Conservation (phyloP, 2,113 vertebrate species). For the Anolis carolinensis region DNA sequence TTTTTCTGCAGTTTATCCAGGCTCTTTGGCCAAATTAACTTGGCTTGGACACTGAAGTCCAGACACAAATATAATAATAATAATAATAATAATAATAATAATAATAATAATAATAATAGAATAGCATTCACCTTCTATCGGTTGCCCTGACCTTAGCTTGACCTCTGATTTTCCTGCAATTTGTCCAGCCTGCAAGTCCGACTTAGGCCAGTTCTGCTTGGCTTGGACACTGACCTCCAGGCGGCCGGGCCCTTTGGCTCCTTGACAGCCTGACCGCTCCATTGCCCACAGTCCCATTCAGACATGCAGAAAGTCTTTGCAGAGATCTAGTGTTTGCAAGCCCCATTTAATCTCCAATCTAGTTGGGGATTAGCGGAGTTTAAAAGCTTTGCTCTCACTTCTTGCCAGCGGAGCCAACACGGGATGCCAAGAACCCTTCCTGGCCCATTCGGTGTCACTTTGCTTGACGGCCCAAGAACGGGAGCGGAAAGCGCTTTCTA, state of each 20-base stretch:
- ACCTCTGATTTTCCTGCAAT: too few species aligned
- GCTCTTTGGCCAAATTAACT: too few species aligned
- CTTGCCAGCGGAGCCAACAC: neutral
- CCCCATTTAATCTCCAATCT: neutral
- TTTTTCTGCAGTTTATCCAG: too few species aligned
- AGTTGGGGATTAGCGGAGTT: neutral
- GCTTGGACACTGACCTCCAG: neutral
- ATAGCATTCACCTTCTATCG: too few species aligned
- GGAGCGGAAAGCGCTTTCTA: neutral
- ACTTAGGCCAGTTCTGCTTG: too few species aligned
- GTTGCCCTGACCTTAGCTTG: too few species aligned
- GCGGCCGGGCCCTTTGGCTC: neutral
- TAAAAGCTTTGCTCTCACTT: neutral
- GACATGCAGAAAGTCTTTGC: neutral
- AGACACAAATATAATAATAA: too few species aligned
- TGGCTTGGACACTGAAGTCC: too few species aligned
- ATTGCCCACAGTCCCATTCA: neutral
- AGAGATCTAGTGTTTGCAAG: neutral
- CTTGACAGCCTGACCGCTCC: neutral
- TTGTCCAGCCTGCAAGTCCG: too few species aligned
- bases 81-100: too few species aligned
- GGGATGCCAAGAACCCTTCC: neutral
- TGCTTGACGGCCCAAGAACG: neutral
- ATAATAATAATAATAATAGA: too few species aligned
- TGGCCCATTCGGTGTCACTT: rapidly evolving